Evolutionary conservation across 2,888 invertebrate genomes (phyloP), one percentile per base, ranked within the genome.

Genomic region (Syrista parreyssii): DNA sequence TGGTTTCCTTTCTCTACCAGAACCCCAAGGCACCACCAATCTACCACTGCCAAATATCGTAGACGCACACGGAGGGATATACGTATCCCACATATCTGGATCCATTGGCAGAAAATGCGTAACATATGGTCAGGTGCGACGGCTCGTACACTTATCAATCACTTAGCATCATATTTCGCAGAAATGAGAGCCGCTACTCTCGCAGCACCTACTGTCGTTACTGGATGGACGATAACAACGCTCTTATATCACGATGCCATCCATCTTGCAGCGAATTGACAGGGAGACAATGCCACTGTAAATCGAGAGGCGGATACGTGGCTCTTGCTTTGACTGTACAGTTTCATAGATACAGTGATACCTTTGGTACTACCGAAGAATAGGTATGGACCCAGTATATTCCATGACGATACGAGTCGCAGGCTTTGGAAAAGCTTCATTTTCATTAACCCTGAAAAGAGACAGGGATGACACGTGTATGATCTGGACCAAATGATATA

Each of bases 71-170:
- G 23, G 23, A 55, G 55, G 36, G 55, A 12, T 23, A 40, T 9
- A 55, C 40, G 55, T 55, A 55, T 55, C 6, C 9, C 55, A 23
- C 2, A 1, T 55, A 23, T 55, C 55, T 9, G 55, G 55, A 9
- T 9, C 55, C 75, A 74, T 71, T 75, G 75, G 79, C 79, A 76
- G 75, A 75, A 77, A 80, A 78, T 81, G 79, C 78, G 81, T 80
- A 82, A 80, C 81, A 80, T 84, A 86, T 79, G 85, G 83, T 83
- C 82, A 84, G 82, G 83, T 83, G 85, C 80, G 82, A 82, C 82
- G 77, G 84, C 78, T 78, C 81, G 82, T 79, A 80, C 80, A 83
- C 85, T 88, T 87, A 88, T 88, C 88, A 84, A 88, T 88, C 85
- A 88, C 84, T 87, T 84, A 84, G 78, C 74, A 71, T 75, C 72